Base-by-base conservation (phyloP, 2,888 invertebrate species). In the Zootermopsis nevadensis region DNA sequence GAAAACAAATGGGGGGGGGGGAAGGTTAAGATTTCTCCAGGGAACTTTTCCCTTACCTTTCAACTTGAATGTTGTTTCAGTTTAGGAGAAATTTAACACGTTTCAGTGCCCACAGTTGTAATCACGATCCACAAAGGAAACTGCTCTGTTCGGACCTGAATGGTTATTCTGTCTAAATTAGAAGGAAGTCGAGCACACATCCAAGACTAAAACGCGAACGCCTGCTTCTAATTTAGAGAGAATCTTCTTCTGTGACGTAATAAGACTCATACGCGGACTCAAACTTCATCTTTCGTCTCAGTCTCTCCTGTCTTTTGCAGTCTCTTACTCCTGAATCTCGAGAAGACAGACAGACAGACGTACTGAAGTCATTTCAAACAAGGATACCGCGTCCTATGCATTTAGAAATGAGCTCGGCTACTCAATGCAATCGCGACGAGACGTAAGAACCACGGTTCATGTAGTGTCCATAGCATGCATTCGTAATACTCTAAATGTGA, bases 191-290 rank as follows among this genome's bases (percentile, higher is more conserved):
- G 60, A 8, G 12, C 60, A 12, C n/a, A 27, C n/a, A 60, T 19
- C 19, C 48, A 48, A 48, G 38, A 38, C 10, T 19, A 48, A n/a
- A 6, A 60, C 60, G n/a, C n/a, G 27, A n/a, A 8, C 8, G 60
- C 12, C 60, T 60, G 60, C 15, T n/a, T 27, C n/a, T 60, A 60
- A 60, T 60, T 60, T 60, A n/a, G n/a, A n/a, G n/a, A n/a, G n/a
- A 4, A 60, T 60, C 60, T 19, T 60, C 60, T 60, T 8, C 60
- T 27, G 60, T 27, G 60, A 60, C 60, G 60, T 60, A 60, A 60
- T 27, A 60, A 60, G 60, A 60, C 27, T n/a, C n/a, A 60, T 27
- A 60, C 60, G 60, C 60, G 60, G 60, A n/a, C 60, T 60, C 60
- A 60, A 27, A 60, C 60, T 4, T 27, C 8, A 60, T 60, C 60